Base-by-base conservation (phyloP, 2,888 invertebrate species). In the Perithous albicinctus region DNA sequence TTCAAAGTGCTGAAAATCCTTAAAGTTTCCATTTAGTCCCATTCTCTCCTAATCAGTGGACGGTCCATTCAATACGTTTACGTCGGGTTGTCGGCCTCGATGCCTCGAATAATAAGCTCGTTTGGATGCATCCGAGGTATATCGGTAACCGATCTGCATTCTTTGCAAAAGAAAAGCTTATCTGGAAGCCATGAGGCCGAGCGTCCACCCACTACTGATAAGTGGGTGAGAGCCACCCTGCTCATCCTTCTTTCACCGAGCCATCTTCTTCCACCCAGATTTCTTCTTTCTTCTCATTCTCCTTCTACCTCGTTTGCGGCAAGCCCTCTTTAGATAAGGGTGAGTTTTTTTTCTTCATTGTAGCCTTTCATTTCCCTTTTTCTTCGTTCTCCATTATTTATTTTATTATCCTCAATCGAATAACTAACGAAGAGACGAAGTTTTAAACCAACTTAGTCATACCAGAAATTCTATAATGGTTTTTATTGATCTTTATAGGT, bases 101-200 rank as follows among this genome's bases (percentile, higher is more conserved):
- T 61, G 35, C 23, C 32, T 32, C 59, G 69, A 74, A 78, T 78
- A 78, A 78, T 78, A 78, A 78, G 74, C 77, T 78, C 74, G 78
- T 82, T 78, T 70, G 56, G 43, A 70, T 74, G 70, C 63, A 76
- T 72, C 61, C 38, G 20, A 41, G 59, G 51, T 74, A 32, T 85
- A 86, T 87, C 84, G 72, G 63, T 41, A 32, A 66, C 51, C 77
- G 69, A 86, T 86, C 80, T 85, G 84, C 79, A 87, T 86, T 85
- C 85, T 86, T 84, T 74, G 78, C 26, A 64, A 85, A 83, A 84
- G 78, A 69, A 79, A 79, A 78, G 84, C 82, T 87, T 86, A 84
- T 83, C 82, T 79, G 66, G 51, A 26, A 80, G 72, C 78, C 67
- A 32, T 15, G 69, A 35, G 29, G 63, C 48, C 38, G 51, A 56